phyloP scores from a whole-genome alignment of 1,140 invertebrate species.

The Mylabris phalerata region DNA sequence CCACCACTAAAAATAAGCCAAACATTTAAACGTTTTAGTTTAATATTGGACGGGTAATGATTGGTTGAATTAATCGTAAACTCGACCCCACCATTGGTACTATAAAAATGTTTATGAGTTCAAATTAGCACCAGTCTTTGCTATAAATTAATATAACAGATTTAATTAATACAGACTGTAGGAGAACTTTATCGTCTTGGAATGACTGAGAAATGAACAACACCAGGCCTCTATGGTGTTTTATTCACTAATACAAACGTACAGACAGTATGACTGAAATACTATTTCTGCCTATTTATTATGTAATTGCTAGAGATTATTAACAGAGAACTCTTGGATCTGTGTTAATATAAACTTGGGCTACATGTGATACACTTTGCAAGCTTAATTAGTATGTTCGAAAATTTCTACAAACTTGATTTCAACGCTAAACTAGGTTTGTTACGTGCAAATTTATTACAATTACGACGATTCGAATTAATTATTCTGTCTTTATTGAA shows the following conservation, averaged over 20 bases:
- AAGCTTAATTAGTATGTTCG: background rate
- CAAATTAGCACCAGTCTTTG: too few species aligned
- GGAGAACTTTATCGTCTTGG: background rate
- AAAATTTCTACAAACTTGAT: background rate
- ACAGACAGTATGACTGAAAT: background rate
- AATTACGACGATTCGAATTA: background rate
- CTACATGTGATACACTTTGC: background rate
- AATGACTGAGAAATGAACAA: background rate
- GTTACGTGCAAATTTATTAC: background rate
- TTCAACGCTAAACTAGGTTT: background rate
- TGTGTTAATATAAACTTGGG: background rate
- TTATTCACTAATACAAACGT: background rate
- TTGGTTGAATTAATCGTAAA: too few species aligned
- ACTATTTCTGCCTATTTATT: background rate
- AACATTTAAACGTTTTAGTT: too few species aligned
- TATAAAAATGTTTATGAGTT: too few species aligned
- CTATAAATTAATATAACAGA: too few species aligned
- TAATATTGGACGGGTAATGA: too few species aligned
- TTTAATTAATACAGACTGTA: background rate
- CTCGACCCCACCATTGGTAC: too few species aligned
- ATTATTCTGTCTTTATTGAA: too few species aligned
- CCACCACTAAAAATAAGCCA: too few species aligned
- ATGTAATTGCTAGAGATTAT: background rate
- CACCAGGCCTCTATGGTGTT: background rate
- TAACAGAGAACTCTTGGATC: background rate